phyloP scores from a whole-genome alignment of 2,113 vertebrate genomes.

The Triplophysa rosa region DNA sequence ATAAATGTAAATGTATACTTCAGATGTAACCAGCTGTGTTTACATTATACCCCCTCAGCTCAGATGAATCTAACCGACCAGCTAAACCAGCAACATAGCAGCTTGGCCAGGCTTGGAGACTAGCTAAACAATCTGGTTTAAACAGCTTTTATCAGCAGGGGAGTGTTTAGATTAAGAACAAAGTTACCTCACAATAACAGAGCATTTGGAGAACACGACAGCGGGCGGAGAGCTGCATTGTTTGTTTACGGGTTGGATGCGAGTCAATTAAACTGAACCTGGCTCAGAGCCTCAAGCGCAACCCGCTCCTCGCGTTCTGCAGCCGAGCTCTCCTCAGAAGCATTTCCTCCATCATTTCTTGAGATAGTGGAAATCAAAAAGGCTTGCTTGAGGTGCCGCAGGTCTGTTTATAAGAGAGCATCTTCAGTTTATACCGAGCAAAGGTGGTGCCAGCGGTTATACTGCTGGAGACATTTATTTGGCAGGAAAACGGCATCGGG shows the following conservation, averaged over 20 bases:
- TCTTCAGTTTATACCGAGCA: constrained; percentile 26
- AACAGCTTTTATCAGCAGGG: too few species aligned
- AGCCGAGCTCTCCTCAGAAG: neutral
- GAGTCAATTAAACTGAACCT: constrained; percentile 41
- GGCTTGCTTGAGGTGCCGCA: constrained; percentile 21
- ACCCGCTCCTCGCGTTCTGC: neutral
- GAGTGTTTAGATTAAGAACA: neutral
- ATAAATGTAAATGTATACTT: neutral
- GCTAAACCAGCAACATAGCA: too few species aligned
- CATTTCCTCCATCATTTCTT: constrained; percentile 31
- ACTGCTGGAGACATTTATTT: constrained; percentile 43
- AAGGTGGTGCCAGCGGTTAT: constrained; percentile 31
- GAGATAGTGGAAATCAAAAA: constrained; percentile 39
- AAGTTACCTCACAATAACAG: neutral
- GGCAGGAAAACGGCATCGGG: constrained; percentile 48
- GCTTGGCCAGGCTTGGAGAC: too few species aligned
- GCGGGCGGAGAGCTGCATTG: constrained; percentile 17
- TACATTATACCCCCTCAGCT: neutral
- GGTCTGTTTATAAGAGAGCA: constrained; percentile 19
- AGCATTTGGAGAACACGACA: neutral
- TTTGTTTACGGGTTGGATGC: constrained; percentile 30
- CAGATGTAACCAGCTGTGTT: neutral
- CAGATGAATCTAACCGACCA: too few species aligned
- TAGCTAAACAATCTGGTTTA: too few species aligned
- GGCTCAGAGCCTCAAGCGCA: constrained; percentile 11